Percentiles rank a stretch among this genome's conserved stretches.
Evolutionary conservation across 2,797 vertebrate genomes (phyloP).

Genomic region (Pipistrellus pygmaeus): DNA sequence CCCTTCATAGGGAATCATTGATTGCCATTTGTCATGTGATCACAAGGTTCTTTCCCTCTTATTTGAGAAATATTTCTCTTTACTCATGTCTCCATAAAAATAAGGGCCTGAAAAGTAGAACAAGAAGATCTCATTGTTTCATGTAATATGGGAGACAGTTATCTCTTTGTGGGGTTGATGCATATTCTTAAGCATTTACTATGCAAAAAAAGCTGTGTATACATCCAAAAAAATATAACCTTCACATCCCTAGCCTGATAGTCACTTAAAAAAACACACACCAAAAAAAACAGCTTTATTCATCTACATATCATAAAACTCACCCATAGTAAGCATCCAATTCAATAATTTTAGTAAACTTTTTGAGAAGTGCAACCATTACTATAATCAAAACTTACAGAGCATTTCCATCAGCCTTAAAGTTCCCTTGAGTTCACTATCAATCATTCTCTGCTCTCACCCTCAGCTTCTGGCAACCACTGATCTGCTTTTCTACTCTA

Average conservation of each 20-base stretch:
- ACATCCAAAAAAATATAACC: background rate
- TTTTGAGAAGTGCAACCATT: background rate
- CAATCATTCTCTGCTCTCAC: background rate
- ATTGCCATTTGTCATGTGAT: background rate
- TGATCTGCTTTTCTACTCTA: background rate
- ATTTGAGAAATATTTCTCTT: slow-evolving; percentile 15
- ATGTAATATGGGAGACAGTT: background rate
- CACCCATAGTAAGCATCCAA: background rate
- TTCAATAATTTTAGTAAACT: background rate
- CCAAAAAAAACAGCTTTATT: background rate
- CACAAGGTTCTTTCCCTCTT: background rate
- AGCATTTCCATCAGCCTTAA: background rate
- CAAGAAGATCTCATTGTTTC: background rate
- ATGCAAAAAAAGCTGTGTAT: background rate
- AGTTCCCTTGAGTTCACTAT: background rate
- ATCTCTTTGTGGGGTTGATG: background rate
- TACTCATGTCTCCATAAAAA: background rate
- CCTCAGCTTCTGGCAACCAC: background rate
- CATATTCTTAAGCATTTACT: slow-evolving; percentile 9
- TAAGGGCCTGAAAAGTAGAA: slow-evolving; percentile 38
- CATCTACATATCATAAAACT: slow-evolving; percentile 4
- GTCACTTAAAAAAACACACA: background rate
- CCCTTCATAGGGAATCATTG: background rate
- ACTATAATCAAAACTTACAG: background rate
- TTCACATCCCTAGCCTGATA: background rate